Base-by-base conservation (phyloP, 2,113 vertebrate species). In the Bubalus kerabau region DNA sequence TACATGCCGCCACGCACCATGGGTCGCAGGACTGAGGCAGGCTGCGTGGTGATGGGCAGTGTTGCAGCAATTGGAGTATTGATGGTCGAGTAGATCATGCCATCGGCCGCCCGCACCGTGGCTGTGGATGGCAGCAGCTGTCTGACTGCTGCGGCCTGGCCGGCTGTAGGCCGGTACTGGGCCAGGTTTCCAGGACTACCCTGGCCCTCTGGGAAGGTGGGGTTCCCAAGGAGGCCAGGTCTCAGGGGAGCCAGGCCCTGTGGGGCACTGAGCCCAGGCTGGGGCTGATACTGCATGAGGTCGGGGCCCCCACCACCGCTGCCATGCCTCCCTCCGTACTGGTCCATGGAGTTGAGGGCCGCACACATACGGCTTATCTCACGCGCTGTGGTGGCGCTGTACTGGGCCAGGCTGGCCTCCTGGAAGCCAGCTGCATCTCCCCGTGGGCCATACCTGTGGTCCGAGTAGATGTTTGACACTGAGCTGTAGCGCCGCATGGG, bases 11-110 rank as follows among this genome's bases (percentile, higher is more conserved):
- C 99, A 64, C 99, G 99, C 85, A 99, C 99, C 99, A 99, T 99
- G 80, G 99, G 99, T 71, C 99, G 99, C 67, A 99, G 93, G 48
- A 99, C 99, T 0, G 99, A 99, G 56, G 99, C 98, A 0, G 99
- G 99, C 98, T 99, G 99, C 54, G 99, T 99, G 97, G 99, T 99
- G 98, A 99, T 99, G 98, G 99, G 99, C 98, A 99, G 99, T 0
- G 99, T 99, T 88, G 99, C 99, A 57, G 99, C 99, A 6, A 99
- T 99, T 12, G 99, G 99, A 10, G 99, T 99, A 90, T 99, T 99
- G 96, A 99, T 99, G 48, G 99, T 99, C 21, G 99, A 99, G 97
- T 99, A 99, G 98, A 99, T 99, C 99, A 99, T 99, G 95, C 99
- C 99, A 2, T 99, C 99, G 0, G 99, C 99, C 0, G 99, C 99